Evolutionary conservation across 2,888 invertebrate species (phyloP).

Genomic region (Drosophila seclusa): DNA sequence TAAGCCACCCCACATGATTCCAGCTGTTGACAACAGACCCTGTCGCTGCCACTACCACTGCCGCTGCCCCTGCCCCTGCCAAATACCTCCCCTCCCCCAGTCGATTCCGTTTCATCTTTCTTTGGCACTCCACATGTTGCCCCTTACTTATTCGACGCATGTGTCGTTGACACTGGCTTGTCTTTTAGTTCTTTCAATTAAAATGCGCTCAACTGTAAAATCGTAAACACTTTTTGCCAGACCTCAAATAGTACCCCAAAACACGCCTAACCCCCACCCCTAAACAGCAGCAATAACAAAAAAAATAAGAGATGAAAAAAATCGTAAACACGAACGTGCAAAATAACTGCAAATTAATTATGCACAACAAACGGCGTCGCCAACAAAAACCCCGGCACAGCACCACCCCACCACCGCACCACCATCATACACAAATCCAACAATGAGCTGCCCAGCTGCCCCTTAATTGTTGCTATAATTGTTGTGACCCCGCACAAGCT

Average conservation of each 20-base stretch:
- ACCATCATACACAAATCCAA: constrained; percentile 34
- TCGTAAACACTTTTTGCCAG: constrained; percentile 70
- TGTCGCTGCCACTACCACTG: not conserved
- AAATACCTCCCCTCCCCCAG: not conserved
- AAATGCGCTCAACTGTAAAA: constrained; percentile 75
- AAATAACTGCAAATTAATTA: constrained; percentile 76
- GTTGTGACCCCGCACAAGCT: constrained; percentile 47
- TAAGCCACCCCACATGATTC: constrained; percentile 54
- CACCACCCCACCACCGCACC: not conserved
- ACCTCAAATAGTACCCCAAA: not conserved
- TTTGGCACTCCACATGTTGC: constrained; percentile 58
- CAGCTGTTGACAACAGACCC: constrained; percentile 60
- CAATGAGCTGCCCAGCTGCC: constrained; percentile 62
- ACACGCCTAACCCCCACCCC: not conserved
- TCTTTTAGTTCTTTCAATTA: constrained; percentile 74
- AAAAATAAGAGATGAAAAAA: not conserved
- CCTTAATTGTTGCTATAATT: constrained; percentile 77
- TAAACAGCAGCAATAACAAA: not conserved
- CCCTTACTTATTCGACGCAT: constrained; percentile 12
- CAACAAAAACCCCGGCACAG: not conserved
- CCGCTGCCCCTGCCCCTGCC: not conserved
- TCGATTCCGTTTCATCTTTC: constrained; percentile 43
- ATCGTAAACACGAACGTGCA: constrained; percentile 43
- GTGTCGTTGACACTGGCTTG: constrained; percentile 74
- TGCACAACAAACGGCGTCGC: constrained; percentile 69